Conservation (phyloP, 2,888 invertebrate species). For the Nymphalis urticae region DNA sequence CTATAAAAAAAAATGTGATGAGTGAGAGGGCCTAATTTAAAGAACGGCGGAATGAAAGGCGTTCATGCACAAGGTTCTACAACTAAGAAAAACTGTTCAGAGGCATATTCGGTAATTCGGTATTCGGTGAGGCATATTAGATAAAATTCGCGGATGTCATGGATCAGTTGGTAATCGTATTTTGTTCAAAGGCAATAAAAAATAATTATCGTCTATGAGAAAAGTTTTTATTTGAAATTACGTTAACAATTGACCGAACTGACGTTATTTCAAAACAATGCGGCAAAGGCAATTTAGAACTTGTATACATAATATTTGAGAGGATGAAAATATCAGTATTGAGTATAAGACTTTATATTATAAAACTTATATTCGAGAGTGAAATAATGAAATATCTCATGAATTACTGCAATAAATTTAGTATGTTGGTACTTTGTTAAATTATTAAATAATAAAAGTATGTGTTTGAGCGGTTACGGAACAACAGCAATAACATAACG, state of each 20-base stretch:
- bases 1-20: too few relatives aligned
- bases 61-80: too few relatives aligned
- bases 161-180: neutral
- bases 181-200: neutral
- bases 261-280: neutral
- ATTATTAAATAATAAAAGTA: conserved; percentile 5
- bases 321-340: neutral
- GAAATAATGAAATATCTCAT: neutral
- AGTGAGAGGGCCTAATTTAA: too few relatives aligned
- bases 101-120: too few relatives aligned
- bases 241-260: neutral
- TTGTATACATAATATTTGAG: neutral
- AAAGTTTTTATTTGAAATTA: too few relatives aligned
- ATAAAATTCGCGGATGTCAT: too few relatives aligned
- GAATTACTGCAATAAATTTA: neutral
- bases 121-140: too few relatives aligned
- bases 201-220: neutral
- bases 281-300: neutral
- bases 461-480: too few relatives aligned
- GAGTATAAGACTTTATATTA: neutral
- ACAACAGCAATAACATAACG: too few relatives aligned
- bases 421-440: neutral
- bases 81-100: too few relatives aligned
- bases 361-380: neutral
- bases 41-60: too few relatives aligned